phyloP scores from a whole-genome alignment of 1,140 invertebrate species.

The Pseudomyrmex cubaensis region DNA sequence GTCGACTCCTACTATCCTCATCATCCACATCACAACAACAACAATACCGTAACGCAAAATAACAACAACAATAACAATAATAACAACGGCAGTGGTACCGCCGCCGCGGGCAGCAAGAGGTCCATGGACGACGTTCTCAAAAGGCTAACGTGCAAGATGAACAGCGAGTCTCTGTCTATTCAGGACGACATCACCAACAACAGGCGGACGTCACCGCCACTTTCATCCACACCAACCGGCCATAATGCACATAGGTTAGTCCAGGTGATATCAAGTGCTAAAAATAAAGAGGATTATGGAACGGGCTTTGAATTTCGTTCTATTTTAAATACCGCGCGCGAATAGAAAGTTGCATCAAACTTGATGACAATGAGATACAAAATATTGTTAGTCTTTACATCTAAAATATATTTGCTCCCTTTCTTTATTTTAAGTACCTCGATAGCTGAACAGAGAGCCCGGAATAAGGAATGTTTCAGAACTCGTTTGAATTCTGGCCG shows the following conservation, averaged over 20 bases:
- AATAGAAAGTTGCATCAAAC: background rate
- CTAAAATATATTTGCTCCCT: background rate
- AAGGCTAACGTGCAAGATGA: constrained; percentile 92
- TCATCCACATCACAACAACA: constrained; percentile 85
- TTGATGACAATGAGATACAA: background rate
- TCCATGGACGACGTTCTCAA: constrained; percentile 96
- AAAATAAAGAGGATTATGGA: background rate
- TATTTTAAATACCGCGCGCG: background rate
- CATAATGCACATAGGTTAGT: constrained; percentile 82
- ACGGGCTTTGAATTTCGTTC: background rate
- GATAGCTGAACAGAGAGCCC: too few species aligned
- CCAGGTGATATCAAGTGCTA: constrained; percentile 11
- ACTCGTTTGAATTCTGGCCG: too few species aligned
- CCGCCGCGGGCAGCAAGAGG: constrained; percentile 85
- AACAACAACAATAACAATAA: constrained; percentile 83
- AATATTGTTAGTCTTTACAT: too few species aligned
- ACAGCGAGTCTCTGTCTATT: constrained; percentile 81
- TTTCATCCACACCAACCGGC: constrained; percentile 87
- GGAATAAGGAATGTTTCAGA: too few species aligned
- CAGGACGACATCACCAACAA: constrained; percentile 78
- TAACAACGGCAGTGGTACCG: constrained; percentile 75
- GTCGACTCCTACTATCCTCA: constrained; percentile 78
- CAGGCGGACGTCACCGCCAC: constrained; percentile 87
- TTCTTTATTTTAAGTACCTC: too few species aligned
- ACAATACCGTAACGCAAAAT: constrained; percentile 84